Evolutionary conservation across 2,797 vertebrate species (phyloP).

Genomic region (Acanthornis magna): DNA sequence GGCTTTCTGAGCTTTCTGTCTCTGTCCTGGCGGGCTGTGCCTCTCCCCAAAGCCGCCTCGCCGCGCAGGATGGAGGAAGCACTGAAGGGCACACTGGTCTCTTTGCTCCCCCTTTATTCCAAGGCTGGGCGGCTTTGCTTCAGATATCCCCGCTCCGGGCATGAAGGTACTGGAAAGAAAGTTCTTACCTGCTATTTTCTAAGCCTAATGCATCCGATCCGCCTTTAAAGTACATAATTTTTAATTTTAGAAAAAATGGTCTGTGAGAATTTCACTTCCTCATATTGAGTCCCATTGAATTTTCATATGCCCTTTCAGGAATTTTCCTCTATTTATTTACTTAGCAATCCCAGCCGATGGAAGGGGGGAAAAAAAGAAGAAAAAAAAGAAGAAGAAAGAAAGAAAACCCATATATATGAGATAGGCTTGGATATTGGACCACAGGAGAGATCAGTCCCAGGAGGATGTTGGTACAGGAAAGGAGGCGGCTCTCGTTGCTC

Average conservation of each 20-base stretch:
- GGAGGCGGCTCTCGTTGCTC: constrained; percentile 65
- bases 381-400: not conserved
- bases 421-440: constrained; percentile 17
- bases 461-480: constrained; percentile 39
- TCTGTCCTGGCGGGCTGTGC: constrained; percentile 64
- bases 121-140: constrained; percentile 36
- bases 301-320: constrained; percentile 28
- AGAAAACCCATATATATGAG: not conserved
- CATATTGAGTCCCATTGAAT: constrained; percentile 36
- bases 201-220: constrained; percentile 59
- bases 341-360: constrained; percentile 37
- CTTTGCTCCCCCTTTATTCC: constrained; percentile 53
- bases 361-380: not conserved
- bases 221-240: not conserved
- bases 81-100: constrained; percentile 61
- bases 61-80: constrained; percentile 44
- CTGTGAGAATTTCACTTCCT: constrained; percentile 57
- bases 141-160: constrained; percentile 46
- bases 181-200: constrained; percentile 75
- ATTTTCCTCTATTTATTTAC: constrained; percentile 43
- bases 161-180: constrained; percentile 68
- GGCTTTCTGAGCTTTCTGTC: constrained; percentile 34
- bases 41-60: constrained; percentile 58
- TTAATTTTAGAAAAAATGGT: not conserved
- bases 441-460: constrained; percentile 48